Evolutionary conservation across 1,140 invertebrate species (phyloP), one percentile per base, ranked within the genome.

Genomic region (Drusus annulatus): DNA sequence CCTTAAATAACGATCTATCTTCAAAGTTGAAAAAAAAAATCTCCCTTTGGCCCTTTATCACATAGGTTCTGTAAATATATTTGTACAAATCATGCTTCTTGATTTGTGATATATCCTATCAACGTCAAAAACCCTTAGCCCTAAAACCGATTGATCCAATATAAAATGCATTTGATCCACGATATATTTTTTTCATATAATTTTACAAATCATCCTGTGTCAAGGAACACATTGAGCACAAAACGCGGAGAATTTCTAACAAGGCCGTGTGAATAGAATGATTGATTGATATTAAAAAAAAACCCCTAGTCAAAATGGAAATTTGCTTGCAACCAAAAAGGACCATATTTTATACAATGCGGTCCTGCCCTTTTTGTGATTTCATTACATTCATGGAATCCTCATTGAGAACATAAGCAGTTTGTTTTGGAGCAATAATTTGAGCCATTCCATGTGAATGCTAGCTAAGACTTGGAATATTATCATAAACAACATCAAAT

Each of bases 221-320:
- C 62, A 25, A 63, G 23, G 62, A 13, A 45, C 36, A 45, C 10
- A 16, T 65, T 31, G 62, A 65, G n/a, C n/a, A n/a, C n/a, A n/a
- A 65, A 65, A 1, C 62, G 62, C 62, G 62, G 62, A 28, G 62
- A 65, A 65, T 65, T 31, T 65, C 62, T 17, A 65, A 65, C 62
- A 65, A 7, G 25, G 8, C 23, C 23, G 62, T 31, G 62, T 65
- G 62, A 65, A 65, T 65, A 16, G 15, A 31, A 65, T 65, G 62
- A 65, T 65, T 65, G 62, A 65, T 65, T 28, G 62, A 31, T 21
- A 31, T 28, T 16, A 31, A 31, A 23, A 31, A 65, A 45, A 13
- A 31, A 65, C 0, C 13, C 16, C 8, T 16, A 65, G 62, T 65
- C 62, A 65, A 65, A 65, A 65, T 10, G 21, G 2, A 31, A 6